A percentile compares a stretch with the other conserved stretches of the same genome.
Conservation (phyloP, 2,797 vertebrate genomes). For the Xyrichtys novacula region DNA sequence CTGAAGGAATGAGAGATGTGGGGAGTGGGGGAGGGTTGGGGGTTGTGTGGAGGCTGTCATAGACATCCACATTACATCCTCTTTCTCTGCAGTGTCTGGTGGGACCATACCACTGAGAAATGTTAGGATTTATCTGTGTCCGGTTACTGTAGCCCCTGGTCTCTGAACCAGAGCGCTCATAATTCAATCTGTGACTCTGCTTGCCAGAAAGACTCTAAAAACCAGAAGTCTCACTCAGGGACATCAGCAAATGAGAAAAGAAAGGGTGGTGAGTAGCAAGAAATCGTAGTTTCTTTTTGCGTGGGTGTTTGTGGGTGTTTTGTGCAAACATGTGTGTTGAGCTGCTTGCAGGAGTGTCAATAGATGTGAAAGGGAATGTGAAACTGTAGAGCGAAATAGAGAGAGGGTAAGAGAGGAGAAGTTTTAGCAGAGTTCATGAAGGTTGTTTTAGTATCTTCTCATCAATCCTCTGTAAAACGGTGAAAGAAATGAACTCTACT, state of each 20-base stretch:
- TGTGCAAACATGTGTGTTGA: constrained; percentile 41
- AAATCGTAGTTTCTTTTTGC: constrained; percentile 26
- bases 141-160: constrained; percentile 39
- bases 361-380: constrained; percentile 58
- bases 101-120: constrained; percentile 45
- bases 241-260: constrained; percentile 44
- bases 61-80: constrained; percentile 54
- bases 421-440: constrained; percentile 51
- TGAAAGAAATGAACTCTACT: constrained; percentile 60
- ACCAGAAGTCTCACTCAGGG: constrained; percentile 33
- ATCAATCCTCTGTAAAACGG: constrained; percentile 52
- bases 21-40: constrained; percentile 5
- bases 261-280: constrained; percentile 42
- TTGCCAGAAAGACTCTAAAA: constrained; percentile 52
- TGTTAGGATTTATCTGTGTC: constrained; percentile 58
- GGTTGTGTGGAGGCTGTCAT: constrained; percentile 63
- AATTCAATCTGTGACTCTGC: constrained; percentile 59
- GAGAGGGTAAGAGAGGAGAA: constrained; percentile 14
- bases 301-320: constrained; percentile 13
- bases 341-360: constrained; percentile 45
- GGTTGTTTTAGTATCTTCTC: constrained; percentile 45
- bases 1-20: constrained; percentile 34
- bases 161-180: constrained; percentile 48
- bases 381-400: constrained; percentile 29
- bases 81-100: constrained; percentile 52